Percentiles rank a stretch among this genome's conserved stretches.
These are phyloP conservation scores for Drosophila pandora DNA, from an alignment of 1,140 invertebrate genomes.

Conservation along the genomic window DNA sequence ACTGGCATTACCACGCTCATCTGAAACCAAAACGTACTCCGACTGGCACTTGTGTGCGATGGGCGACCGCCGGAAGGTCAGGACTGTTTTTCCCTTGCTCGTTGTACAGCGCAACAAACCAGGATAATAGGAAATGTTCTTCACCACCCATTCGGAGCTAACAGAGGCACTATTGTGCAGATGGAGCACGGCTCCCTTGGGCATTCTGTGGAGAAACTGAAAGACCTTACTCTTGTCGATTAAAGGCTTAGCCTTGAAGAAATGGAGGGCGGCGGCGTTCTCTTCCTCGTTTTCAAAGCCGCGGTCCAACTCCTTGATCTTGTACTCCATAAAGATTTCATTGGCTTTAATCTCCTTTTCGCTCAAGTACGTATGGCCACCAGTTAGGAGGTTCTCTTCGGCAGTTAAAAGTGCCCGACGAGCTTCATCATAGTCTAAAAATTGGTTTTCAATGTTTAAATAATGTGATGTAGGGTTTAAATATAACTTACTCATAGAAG, in stretches of 20 bases:
- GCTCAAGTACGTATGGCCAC: slow-evolving; percentile 85
- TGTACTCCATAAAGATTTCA: slow-evolving; percentile 87
- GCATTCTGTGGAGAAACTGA: slow-evolving; percentile 87
- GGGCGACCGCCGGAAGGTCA: slow-evolving; percentile 59
- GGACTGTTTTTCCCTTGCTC: slow-evolving; percentile 75
- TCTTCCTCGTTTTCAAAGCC: slow-evolving; percentile 67
- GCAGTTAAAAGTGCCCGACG: slow-evolving; percentile 81
- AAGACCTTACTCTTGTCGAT: slow-evolving; percentile 89
- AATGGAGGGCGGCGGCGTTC: slow-evolving; percentile 87
- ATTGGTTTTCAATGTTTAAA: not conserved
- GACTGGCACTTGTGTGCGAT: slow-evolving; percentile 85
- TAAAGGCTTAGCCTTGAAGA: slow-evolving; percentile 86
- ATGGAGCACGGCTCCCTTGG: slow-evolving; percentile 90
- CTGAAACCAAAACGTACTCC: slow-evolving; percentile 72
- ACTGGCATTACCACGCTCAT: slow-evolving; percentile 83
- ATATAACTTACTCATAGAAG: slow-evolving; percentile 40
- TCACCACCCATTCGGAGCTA: slow-evolving; percentile 87
- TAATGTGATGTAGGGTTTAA: not conserved
- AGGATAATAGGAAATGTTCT: slow-evolving; percentile 88
- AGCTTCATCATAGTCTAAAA: slow-evolving; percentile 83
- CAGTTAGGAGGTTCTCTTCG: slow-evolving; percentile 81
- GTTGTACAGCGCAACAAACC: slow-evolving; percentile 88
- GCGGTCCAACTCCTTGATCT: slow-evolving; percentile 85
- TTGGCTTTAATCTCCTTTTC: slow-evolving; percentile 87
- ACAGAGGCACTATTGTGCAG: slow-evolving; percentile 88